Conservation (phyloP, 2,888 invertebrate species). For the Drosophila rubida region DNA sequence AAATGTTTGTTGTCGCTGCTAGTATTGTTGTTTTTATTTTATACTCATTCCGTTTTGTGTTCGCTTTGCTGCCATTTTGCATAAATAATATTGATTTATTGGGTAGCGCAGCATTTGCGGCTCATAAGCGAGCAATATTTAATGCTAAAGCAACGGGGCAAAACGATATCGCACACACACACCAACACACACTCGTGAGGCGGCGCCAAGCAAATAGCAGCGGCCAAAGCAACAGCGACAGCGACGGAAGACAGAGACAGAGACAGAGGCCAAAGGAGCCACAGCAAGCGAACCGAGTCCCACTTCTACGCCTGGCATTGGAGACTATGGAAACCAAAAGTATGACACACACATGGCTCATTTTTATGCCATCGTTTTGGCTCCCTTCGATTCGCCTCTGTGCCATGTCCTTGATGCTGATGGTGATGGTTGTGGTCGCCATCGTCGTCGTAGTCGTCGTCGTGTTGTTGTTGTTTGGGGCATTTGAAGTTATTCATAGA, state of each 20-base stretch:
- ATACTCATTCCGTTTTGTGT: conserved; percentile 22
- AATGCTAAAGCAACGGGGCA: conserved; percentile 62
- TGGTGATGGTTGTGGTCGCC: background rate
- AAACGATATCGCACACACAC: conserved; percentile 25
- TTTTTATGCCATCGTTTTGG: conserved; percentile 55
- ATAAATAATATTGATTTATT: conserved; percentile 81
- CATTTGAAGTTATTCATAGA: conserved; percentile 14
- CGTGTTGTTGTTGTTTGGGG: background rate
- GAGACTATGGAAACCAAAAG: conserved; percentile 58
- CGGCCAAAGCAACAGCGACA: background rate
- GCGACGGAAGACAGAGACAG: background rate
- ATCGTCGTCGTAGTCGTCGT: too few species aligned
- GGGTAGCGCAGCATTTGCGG: conserved; percentile 75
- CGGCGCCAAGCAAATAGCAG: conserved; percentile 18
- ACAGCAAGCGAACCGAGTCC: background rate
- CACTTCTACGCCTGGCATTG: conserved; percentile 25
- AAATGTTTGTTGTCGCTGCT: conserved; percentile 51
- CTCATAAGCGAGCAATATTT: conserved; percentile 72
- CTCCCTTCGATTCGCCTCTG: conserved; percentile 3
- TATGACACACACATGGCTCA: conserved; percentile 73
- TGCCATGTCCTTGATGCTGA: conserved; percentile 13
- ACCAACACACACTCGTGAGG: conserved; percentile 9
- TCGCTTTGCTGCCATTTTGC: conserved; percentile 59
- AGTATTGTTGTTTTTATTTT: conserved; percentile 21
- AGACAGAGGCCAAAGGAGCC: background rate